A percentile compares a stretch with the other conserved stretches of the same genome.
Evolutionary conservation across 30 jellyfish, hydroid and myxozoan genomes (phyloP).

Genomic region (Hydra vulgaris): DNA sequence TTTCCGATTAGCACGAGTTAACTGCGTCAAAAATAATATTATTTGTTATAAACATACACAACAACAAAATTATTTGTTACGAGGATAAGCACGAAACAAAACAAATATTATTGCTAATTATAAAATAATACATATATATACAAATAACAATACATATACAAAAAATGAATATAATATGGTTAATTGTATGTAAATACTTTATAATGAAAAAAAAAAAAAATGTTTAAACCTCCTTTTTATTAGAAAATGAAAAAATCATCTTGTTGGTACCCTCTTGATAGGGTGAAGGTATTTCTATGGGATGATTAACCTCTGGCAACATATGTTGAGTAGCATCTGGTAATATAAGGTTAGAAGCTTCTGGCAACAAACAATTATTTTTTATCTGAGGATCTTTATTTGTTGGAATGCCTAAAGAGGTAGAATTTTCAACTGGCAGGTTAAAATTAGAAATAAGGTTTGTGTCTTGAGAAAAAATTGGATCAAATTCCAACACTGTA

Average conservation of each 20-base stretch:
- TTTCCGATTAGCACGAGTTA: not conserved
- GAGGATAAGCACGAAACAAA: too few relatives aligned
- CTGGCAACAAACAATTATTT: not conserved
- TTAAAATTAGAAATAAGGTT: not conserved
- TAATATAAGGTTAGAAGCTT: too few relatives aligned
- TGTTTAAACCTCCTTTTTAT: not conserved
- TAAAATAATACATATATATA: too few relatives aligned
- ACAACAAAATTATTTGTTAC: too few relatives aligned
- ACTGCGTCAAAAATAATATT: not conserved
- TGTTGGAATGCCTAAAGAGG: not conserved
- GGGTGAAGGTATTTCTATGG: not conserved
- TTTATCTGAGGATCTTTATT: not conserved
- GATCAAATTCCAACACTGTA: constrained; percentile 26
- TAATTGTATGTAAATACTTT: too few relatives aligned
- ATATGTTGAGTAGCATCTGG: too few relatives aligned
- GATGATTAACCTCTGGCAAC: not conserved
- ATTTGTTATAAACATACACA: too few relatives aligned
- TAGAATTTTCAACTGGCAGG: not conserved
- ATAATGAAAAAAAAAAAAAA: too few relatives aligned
- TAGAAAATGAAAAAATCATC: not conserved
- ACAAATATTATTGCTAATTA: too few relatives aligned
- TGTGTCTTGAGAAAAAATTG: constrained; percentile 3
- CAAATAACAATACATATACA: too few relatives aligned
- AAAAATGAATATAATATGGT: too few relatives aligned
- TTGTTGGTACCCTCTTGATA: not conserved